Base-by-base conservation (phyloP, 2,888 invertebrate species). In the Platypus cylindrus region DNA sequence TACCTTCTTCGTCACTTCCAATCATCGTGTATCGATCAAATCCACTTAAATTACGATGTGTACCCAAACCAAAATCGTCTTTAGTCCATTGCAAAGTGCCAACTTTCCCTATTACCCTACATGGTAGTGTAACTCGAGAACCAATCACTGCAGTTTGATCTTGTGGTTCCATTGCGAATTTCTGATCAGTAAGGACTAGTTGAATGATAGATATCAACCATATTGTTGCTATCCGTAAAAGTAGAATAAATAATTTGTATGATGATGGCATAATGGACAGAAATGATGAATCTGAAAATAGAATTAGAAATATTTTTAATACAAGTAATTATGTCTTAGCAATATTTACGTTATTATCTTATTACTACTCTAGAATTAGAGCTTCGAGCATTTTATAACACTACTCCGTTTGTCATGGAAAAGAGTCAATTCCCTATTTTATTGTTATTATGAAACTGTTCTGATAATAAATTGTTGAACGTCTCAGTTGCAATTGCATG, bases 51-150 rank as follows among this genome's bases (percentile, higher is more conserved):
- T 87, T 83, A 45, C 94, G 70, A 54, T 91, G 86, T 1, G 84
- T 77, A 2, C 95, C 95, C 18, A 97, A 71, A 0, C 93, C 95
- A 54, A 94, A 95, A 56, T 90, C 93, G 55, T 94, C 91, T 56
- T 90, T 87, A 37, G 94, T 94, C 97, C 97, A 97, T 61, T 95
- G 95, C 34, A 95, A 71, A 34, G 80, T 77, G 1, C 95, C 95
- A 27, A 73, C 75, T 60, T 90, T 87, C 55, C 83, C 78, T 57
- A 86, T 78, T 15, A 94, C 87, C 24, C 85, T 70, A 61, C 94
- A 95, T 3, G 90, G 89, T 37, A 94, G 66, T 8, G 90, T 86
- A 25, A 90, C 86, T 38, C 83, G 73, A 33, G 84, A 82, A 9
- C 91, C 91, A 29, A 85, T 79, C 31, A 87, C 82, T 3, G 89